Evolutionary conservation across 2,797 vertebrate genomes (phyloP).

Genomic region (Graptemys geographica): DNA sequence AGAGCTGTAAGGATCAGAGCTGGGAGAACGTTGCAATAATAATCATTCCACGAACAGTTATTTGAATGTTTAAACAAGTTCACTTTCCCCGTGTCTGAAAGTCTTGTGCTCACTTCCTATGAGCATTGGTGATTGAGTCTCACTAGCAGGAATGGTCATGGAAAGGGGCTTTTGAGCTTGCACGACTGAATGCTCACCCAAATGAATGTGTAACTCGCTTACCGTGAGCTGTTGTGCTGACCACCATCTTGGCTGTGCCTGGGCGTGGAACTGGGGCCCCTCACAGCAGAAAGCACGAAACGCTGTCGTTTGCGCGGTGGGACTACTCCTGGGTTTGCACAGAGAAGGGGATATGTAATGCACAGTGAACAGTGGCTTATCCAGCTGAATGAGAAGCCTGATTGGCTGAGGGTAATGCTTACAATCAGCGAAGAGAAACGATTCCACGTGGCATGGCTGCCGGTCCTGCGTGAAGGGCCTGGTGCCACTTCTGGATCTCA

Average conservation of each 20-base stretch:
- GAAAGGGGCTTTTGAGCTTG: neutral
- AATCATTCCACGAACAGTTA: neutral
- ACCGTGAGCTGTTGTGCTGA: neutral
- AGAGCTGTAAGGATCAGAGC: neutral
- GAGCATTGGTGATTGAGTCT: neutral
- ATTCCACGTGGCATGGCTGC: neutral
- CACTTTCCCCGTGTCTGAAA: too few relatives aligned
- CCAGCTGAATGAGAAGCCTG: neutral
- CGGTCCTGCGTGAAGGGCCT: neutral
- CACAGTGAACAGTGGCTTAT: neutral
- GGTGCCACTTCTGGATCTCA: rapidly evolving
- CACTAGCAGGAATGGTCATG: neutral
- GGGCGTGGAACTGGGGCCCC: neutral
- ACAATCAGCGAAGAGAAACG: neutral
- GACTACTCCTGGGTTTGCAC: neutral
- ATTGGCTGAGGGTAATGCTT: neutral
- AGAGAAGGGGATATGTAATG: neutral
- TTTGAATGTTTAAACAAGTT: neutral
- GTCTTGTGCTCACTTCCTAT: neutral
- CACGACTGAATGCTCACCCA: neutral
- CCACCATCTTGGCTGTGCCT: neutral
- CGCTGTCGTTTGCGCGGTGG: neutral
- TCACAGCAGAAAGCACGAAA: neutral
- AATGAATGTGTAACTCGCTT: neutral
- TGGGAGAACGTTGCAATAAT: neutral